Conservation (phyloP, 92 coral and sea anemone genomes). For the Parazoanthus darwini region DNA sequence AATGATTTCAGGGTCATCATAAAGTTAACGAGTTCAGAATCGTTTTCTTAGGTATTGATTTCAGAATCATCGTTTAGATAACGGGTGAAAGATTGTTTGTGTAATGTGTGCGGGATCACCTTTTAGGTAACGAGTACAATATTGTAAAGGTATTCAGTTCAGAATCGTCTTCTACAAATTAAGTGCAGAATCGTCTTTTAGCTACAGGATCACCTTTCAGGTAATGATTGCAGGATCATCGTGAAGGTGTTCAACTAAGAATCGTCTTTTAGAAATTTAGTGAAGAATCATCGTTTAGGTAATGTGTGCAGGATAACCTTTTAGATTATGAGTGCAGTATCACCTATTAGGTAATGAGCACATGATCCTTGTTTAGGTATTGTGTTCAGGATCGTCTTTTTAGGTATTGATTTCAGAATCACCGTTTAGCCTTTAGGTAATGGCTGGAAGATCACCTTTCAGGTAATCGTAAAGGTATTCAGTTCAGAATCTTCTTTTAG, state of each 20-base stretch:
- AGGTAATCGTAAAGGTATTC: not conserved
- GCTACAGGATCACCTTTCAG: not conserved
- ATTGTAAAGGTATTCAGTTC: no score
- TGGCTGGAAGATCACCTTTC: not conserved
- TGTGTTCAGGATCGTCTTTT: no score
- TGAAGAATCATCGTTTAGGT: no score
- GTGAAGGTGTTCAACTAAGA: not conserved
- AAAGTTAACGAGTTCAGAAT: not conserved
- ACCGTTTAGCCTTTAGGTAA: not conserved
- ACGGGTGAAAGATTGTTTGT: not conserved
- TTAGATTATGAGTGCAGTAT: no score
- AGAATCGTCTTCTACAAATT: no score
- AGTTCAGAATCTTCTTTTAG: not conserved
- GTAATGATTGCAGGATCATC: not conserved
- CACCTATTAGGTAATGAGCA: no score
- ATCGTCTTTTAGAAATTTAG: no score
- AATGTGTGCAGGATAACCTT: no score
- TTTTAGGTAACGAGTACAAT: no score
- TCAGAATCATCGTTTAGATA: not conserved
- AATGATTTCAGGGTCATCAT: not conserved
- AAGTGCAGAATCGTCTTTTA: no score
- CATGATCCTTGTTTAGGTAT: not conserved
- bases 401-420: not conserved
- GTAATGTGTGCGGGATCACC: not conserved
- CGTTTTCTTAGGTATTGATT: not conserved